phyloP scores from a whole-genome alignment of 2,888 invertebrate species.

The Troilus luridus region DNA sequence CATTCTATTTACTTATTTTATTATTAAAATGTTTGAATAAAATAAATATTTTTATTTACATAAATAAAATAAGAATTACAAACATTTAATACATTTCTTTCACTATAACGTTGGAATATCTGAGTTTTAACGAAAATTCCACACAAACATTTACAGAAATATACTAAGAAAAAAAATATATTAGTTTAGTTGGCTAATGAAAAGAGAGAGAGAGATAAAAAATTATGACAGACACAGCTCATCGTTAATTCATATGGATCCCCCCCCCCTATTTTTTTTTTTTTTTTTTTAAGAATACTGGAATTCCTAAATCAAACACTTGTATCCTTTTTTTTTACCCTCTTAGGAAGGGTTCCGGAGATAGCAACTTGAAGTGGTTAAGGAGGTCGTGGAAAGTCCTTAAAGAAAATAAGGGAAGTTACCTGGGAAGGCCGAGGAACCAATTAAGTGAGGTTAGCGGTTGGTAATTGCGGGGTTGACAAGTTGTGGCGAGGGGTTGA shows the following conservation, averaged over 20 bases:
- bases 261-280: no score
- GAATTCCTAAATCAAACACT: slow-evolving; percentile 41
- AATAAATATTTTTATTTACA: no score
- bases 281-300: slow-evolving; percentile 12
- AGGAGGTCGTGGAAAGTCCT: slow-evolving; percentile 23
- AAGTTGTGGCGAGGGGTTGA: slow-evolving; percentile 44
- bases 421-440: slow-evolving; percentile 2
- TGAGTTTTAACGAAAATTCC: background rate
- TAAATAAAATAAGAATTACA: no score
- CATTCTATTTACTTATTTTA: no score
- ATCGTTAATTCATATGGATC: slow-evolving; percentile 19
- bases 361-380: background rate
- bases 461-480: slow-evolving; percentile 43
- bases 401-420: slow-evolving; percentile 32
- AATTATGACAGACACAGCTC: background rate
- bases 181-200: background rate
- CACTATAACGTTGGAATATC: background rate
- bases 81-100: no score
- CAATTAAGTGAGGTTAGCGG: slow-evolving; percentile 36
- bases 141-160: background rate
- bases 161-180: background rate
- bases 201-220: background rate
- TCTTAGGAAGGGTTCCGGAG: background rate
- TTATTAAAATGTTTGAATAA: no score
- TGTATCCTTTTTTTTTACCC: background rate